Base-by-base conservation (phyloP, 2,888 invertebrate species). In the Scaptodrosophila latifasciaeformis region DNA sequence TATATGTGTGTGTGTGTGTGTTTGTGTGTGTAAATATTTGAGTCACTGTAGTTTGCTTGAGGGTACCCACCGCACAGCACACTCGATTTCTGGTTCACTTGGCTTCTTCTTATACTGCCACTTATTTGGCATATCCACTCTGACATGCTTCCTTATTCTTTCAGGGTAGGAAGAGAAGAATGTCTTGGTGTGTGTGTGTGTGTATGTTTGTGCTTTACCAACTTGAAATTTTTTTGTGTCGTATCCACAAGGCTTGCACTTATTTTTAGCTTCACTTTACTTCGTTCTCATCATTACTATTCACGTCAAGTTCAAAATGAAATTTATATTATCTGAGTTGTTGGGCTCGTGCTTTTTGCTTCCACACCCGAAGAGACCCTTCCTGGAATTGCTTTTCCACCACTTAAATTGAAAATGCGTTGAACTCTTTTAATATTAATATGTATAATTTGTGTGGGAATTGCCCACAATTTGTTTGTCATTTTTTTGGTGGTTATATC, bases 351-450 rank as follows among this genome's bases (percentile, higher is more conserved):
- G 13, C 31, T n/a, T 5, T 18, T 15, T 12, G 27, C 17, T 19
- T 37, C 9, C 3, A n/a, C n/a, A 12, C 31, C 3, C n/a, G 6
- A 5, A 10, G n/a, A 3, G 31, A 31, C 31, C n/a, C 31, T 3
- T 3, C 6, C 18, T 37, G 37, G 15, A 17, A 2, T 1, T 9
- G 3, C 7, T 15, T 7, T 37, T 17, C 3, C 9, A 6, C 18
- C 35, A 15, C 2, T 15, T 12, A 42, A 17, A 18, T 44, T 48
- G 50, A 44, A 35, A 9, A 27, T 27, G 27, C 10, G 6, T 34
- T 44, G 60, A 44, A 61, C 61, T 49, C 54, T 49, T 70, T 30
- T 67, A 72, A 72, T 70, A 70, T 72, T 72, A 49, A 70, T 70
- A 51, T 34, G 24, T 17, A 59, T 59, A 69, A 67, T 72, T 70